These are phyloP conservation scores for Sturnus vulgaris DNA, from an alignment of 2,113 vertebrate species.

Conservation along the genomic window DNA sequence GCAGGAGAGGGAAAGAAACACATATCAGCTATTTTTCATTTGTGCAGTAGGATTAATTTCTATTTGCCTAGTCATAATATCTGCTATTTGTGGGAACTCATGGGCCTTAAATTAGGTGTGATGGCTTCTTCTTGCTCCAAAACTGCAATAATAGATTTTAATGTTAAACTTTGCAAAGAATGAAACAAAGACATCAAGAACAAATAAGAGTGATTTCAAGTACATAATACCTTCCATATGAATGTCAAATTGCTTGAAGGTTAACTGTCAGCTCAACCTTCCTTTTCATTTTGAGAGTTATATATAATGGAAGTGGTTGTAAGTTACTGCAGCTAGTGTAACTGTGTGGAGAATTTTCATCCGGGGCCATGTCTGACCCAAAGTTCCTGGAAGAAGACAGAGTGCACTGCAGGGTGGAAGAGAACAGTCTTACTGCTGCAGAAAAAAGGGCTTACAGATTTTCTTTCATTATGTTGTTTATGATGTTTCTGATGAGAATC, in stretches of 20 bases:
- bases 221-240: background rate
- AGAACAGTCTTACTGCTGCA: background rate
- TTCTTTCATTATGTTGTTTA: background rate
- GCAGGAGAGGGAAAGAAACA: background rate
- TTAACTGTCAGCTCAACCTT: slow-evolving; percentile 15
- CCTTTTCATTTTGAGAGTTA: background rate
- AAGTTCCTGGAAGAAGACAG: background rate
- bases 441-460: background rate
- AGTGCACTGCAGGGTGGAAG: background rate
- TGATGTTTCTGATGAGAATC: background rate
- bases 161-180: background rate
- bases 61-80: slow-evolving; percentile 1
- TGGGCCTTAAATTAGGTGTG: background rate
- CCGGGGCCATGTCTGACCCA: background rate
- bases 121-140: background rate
- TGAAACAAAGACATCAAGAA: background rate
- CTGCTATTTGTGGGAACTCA: background rate
- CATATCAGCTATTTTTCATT: background rate
- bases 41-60: background rate
- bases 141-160: background rate
- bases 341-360: background rate
- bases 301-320: background rate
- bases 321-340: background rate
- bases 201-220: slow-evolving; percentile 13
- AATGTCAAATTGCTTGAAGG: background rate